Base-by-base conservation (phyloP, 2,113 vertebrate genomes). In the Peromyscus maniculatus region DNA sequence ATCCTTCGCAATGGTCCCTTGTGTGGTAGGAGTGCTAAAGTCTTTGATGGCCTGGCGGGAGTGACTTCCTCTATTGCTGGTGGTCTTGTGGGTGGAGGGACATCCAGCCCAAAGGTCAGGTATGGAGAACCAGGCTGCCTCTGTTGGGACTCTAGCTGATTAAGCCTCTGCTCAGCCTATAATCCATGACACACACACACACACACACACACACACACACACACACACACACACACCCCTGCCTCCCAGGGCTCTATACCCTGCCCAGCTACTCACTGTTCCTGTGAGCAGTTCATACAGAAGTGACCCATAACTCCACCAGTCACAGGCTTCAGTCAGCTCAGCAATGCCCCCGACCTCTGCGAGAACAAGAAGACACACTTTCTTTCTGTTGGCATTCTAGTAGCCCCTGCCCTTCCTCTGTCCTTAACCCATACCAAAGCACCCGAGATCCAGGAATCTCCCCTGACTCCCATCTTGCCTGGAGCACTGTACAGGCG, bases 301-400 rank as follows among this genome's bases (percentile, higher is more conserved):
- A 83, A 99, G 98, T 7, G 99, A 99, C 7, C 99, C 99, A 36
- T 99, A 99, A 98, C 99, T 99, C 99, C 99, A 99, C 99, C 99
- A 99, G 97, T 99, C 99, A 97, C 99, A 99, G 22, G 99, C 99
- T 97, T 99, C 99, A 0, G 99, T 99, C 57, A 99, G 98, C 97
- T 99, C 99, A 16, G 96, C 74, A 57, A 99, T 99, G 0, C 99
- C 99, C 6, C 99, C 99, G 0, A 99, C 99, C 98, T 99, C 99
- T 99, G 99, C 33, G 92, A 97, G 98, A 94, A 94, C 24, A 98
- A 97, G 72, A 97, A 43, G 39, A 86, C 59, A 66, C 22, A 8
- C 7, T 24, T 66, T 5, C 31, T 36, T 39, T 90, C 89, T n/a
- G 1, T 49, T 39, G 52, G 13, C 62, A 7, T 24, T 21, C 59